Conservation (phyloP, 2,113 vertebrate species). For the Boulengeromyrus knoepffleri region DNA sequence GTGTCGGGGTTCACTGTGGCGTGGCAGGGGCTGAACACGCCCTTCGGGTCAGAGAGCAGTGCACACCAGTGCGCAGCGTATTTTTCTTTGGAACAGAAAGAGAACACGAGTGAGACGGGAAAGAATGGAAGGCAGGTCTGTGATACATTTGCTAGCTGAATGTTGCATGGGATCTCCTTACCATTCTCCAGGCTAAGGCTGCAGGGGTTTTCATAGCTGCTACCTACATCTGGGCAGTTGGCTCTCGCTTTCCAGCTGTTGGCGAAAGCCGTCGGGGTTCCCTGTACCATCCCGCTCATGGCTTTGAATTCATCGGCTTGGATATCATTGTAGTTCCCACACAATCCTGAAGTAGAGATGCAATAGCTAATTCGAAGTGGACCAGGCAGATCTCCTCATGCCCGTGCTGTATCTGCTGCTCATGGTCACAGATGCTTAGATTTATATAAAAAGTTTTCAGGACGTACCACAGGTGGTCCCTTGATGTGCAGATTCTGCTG, state of each 20-base stretch:
- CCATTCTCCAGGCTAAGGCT: constrained; percentile 56
- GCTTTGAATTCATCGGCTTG: constrained; percentile 56
- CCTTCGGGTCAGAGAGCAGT: constrained; percentile 49
- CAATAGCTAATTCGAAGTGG: background rate
- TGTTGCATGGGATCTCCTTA: constrained; percentile 12
- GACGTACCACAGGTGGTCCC: constrained; percentile 66
- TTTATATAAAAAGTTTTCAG: background rate
- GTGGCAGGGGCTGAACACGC: constrained; percentile 72
- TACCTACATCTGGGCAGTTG: constrained; percentile 44
- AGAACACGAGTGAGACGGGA: background rate
- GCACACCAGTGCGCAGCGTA: constrained; percentile 78
- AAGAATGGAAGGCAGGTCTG: background rate
- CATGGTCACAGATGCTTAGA: background rate
- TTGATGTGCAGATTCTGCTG: constrained; percentile 47
- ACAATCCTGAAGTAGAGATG: constrained; percentile 46
- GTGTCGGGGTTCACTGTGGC: constrained; percentile 56
- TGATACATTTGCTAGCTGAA: background rate
- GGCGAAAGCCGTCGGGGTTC: constrained; percentile 51
- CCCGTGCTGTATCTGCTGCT: background rate
- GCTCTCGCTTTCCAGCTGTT: constrained; percentile 58
- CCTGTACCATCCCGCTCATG: constrained; percentile 49
- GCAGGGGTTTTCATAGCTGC: constrained; percentile 50
- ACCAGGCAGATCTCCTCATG: background rate
- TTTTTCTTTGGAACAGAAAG: constrained; percentile 58
- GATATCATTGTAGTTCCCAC: constrained; percentile 60